phyloP scores from a whole-genome alignment of 2,888 invertebrate species.

The Caenorhabditis sp. region DNA sequence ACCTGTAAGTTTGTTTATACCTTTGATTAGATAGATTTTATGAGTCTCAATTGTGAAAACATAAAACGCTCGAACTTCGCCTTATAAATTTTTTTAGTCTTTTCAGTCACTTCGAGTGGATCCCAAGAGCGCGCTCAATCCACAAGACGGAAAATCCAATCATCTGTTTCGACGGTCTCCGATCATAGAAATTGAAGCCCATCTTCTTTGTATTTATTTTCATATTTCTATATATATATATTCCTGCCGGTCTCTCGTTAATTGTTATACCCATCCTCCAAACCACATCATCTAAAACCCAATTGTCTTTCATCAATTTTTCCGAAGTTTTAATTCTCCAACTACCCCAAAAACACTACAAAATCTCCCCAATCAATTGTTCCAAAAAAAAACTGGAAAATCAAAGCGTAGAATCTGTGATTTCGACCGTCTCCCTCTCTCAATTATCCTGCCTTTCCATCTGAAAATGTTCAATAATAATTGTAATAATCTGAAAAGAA shows the following conservation, averaged over 20 bases:
- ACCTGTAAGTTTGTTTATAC: constrained; percentile 68
- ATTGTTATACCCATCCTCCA: background rate
- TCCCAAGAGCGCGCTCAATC: constrained; percentile 57
- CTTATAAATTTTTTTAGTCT: background rate
- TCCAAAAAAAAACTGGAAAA: constrained; percentile 48
- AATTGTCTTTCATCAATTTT: constrained; percentile 33
- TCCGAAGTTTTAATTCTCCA: constrained; percentile 33
- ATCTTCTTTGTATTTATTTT: background rate
- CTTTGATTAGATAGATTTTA: too few species aligned
- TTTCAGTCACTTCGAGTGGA: constrained; percentile 60
- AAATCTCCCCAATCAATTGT: constrained; percentile 20
- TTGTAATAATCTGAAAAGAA: constrained; percentile 29
- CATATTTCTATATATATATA: background rate
- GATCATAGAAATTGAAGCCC: constrained; percentile 34
- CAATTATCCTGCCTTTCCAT: background rate
- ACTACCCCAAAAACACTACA: too few species aligned
- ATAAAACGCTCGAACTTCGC: too few species aligned
- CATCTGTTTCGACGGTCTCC: constrained; percentile 64
- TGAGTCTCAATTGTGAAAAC: too few species aligned
- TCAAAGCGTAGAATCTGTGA: constrained; percentile 63
- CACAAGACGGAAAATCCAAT: constrained; percentile 55
- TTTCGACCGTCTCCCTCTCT: constrained; percentile 19
- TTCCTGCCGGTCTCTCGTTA: too few species aligned
- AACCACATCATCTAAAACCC: background rate
- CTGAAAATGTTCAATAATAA: constrained; percentile 27